Evolutionary conservation across 2,797 vertebrate genomes (phyloP).

Genomic region (Pseudochirops corinnae): DNA sequence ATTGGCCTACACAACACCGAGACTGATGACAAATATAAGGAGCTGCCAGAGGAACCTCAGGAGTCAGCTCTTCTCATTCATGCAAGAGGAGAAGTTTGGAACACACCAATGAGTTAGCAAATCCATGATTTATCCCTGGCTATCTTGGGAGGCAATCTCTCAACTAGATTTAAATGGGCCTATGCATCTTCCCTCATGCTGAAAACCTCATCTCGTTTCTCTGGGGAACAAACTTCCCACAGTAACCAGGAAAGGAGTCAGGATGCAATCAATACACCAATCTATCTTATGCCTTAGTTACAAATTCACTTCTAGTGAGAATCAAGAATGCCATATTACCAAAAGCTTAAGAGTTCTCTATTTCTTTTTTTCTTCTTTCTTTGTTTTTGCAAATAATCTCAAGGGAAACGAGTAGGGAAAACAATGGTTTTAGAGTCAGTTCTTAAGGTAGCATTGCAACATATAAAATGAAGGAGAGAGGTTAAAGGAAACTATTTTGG

Average conservation of each 20-base stretch:
- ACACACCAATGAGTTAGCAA: neutral
- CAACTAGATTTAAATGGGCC: slow-evolving; percentile 52
- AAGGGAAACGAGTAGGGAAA: slow-evolving; percentile 14
- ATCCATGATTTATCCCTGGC: slow-evolving; percentile 33
- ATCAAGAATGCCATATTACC: too few species aligned
- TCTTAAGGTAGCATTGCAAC: slow-evolving; percentile 73
- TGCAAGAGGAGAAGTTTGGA: slow-evolving; percentile 17
- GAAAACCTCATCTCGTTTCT: slow-evolving; percentile 26
- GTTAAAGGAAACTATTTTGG: slow-evolving; percentile 58
- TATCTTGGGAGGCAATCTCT: slow-evolving; percentile 27
- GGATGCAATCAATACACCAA: slow-evolving; percentile 46
- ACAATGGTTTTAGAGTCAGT: slow-evolving; percentile 36
- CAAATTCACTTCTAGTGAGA: slow-evolving; percentile 46
- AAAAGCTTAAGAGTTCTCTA: slow-evolving; percentile 3
- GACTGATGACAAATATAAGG: slow-evolving; percentile 57
- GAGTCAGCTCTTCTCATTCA: slow-evolving; percentile 65
- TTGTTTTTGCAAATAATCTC: slow-evolving; percentile 28
- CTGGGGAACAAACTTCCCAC: slow-evolving; percentile 40
- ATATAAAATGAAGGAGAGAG: slow-evolving; percentile 62
- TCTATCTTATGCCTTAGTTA: slow-evolving; percentile 48
- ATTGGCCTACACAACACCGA: slow-evolving; percentile 23
- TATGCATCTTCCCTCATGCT: slow-evolving; percentile 53
- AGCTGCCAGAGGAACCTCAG: slow-evolving; percentile 62
- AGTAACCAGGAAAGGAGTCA: slow-evolving; percentile 42
- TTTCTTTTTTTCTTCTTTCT: slow-evolving; percentile 19